Conservation (phyloP, 2,113 vertebrate species). For the Apaloderma vittatum region DNA sequence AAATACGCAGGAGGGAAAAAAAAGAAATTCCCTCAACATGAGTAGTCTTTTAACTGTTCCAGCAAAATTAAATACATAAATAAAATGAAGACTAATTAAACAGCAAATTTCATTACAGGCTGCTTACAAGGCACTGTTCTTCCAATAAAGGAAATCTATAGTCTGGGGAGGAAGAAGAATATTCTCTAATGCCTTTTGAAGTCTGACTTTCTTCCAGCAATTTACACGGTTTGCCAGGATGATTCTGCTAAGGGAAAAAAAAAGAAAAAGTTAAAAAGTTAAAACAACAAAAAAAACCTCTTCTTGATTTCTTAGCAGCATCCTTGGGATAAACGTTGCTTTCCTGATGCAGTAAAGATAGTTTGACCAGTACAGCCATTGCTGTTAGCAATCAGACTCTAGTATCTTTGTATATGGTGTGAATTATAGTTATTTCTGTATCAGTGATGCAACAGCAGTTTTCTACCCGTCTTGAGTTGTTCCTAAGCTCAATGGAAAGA, state of each 20-base stretch:
- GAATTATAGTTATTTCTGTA: conserved; percentile 35
- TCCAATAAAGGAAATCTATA: conserved; percentile 52
- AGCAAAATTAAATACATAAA: conserved; percentile 54
- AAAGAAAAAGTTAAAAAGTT: no score
- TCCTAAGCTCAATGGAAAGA: conserved; percentile 46
- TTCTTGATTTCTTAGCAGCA: background rate
- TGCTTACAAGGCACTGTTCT: conserved; percentile 32
- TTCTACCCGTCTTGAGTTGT: conserved; percentile 28
- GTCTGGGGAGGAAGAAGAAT: background rate
- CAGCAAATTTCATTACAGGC: conserved; percentile 26
- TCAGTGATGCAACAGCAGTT: conserved; percentile 37
- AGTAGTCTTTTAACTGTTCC: background rate
- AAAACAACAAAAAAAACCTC: fast-evolving
- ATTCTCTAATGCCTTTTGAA: conserved; percentile 16
- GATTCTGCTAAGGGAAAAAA: background rate
- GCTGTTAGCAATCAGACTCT: background rate
- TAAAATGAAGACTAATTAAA: conserved; percentile 52
- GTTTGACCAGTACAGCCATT: background rate
- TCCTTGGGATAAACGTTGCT: background rate
- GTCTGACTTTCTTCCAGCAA: background rate
- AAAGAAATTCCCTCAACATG: background rate
- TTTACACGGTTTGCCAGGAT: background rate
- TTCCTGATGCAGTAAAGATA: background rate
- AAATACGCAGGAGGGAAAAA: background rate
- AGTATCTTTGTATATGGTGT: background rate